phyloP scores from a whole-genome alignment of 2,888 invertebrate species.

The Ceramica pisi region DNA sequence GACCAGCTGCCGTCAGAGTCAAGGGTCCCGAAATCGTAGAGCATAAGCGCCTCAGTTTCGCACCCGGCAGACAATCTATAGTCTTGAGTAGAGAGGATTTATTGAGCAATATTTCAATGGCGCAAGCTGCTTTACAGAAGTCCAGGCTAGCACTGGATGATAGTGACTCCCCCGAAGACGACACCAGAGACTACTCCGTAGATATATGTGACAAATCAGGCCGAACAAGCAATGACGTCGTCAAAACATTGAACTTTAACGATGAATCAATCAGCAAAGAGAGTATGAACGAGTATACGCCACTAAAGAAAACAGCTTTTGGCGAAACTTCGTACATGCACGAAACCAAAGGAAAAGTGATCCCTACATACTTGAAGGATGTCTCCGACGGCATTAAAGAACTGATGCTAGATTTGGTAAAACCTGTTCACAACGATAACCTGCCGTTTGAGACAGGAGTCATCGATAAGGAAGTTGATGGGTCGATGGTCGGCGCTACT shows the following conservation, averaged over 20 bases:
- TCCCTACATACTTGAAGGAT: constrained; percentile 79
- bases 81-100: constrained; percentile 79
- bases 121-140: constrained; percentile 76
- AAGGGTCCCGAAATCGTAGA: constrained; percentile 59
- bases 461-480: constrained; percentile 37
- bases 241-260: constrained; percentile 83
- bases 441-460: constrained; percentile 69
- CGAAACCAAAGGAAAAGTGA: constrained; percentile 78
- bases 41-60: constrained; percentile 68
- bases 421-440: constrained; percentile 78
- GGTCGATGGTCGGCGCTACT: constrained; percentile 67
- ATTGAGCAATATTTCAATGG: constrained; percentile 80
- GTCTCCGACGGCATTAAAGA: constrained; percentile 81
- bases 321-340: constrained; percentile 76
- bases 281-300: constrained; percentile 65
- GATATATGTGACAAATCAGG: constrained; percentile 60
- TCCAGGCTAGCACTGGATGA: constrained; percentile 74
- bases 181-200: constrained; percentile 61
- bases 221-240: constrained; percentile 78
- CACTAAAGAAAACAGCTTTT: constrained; percentile 79
- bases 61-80: constrained; percentile 74
- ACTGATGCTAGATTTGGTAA: constrained; percentile 83
- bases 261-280: constrained; percentile 76
- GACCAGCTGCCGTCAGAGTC: neutral
- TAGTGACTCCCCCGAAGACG: constrained; percentile 66